Conservation (phyloP, 2,888 invertebrate genomes). For the Rotaria macrura region DNA sequence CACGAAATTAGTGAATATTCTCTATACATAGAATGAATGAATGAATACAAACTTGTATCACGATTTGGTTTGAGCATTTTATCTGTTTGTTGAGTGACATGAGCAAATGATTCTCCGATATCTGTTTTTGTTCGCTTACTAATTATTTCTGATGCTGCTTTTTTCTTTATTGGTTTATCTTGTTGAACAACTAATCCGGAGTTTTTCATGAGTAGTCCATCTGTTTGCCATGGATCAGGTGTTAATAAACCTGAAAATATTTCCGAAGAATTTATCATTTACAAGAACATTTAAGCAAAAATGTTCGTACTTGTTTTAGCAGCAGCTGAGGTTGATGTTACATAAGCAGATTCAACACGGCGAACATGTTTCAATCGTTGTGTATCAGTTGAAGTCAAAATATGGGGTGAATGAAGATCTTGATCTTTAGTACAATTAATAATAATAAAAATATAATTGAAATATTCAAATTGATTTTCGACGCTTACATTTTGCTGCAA, state of each 20-base stretch:
- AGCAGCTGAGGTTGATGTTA: not conserved
- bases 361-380: slow-evolving; percentile 9
- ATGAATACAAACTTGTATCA: not conserved
- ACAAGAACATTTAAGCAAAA: not conserved
- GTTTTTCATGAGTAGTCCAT: not conserved
- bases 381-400: not conserved
- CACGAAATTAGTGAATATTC: no score
- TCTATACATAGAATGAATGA: no score
- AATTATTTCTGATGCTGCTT: not conserved
- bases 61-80: not conserved
- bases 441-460: not conserved
- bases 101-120: not conserved
- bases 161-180: not conserved
- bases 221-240: not conserved
- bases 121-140: not conserved
- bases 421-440: not conserved
- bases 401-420: not conserved
- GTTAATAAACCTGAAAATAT: not conserved
- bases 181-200: not conserved
- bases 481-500: not conserved
- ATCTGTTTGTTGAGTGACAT: not conserved
- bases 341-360: not conserved
- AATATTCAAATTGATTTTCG: not conserved
- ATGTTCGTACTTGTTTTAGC: not conserved
- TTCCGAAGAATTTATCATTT: not conserved